Evolutionary conservation across 2,797 vertebrate genomes (phyloP).

Genomic region (Neostethus bicornis): DNA sequence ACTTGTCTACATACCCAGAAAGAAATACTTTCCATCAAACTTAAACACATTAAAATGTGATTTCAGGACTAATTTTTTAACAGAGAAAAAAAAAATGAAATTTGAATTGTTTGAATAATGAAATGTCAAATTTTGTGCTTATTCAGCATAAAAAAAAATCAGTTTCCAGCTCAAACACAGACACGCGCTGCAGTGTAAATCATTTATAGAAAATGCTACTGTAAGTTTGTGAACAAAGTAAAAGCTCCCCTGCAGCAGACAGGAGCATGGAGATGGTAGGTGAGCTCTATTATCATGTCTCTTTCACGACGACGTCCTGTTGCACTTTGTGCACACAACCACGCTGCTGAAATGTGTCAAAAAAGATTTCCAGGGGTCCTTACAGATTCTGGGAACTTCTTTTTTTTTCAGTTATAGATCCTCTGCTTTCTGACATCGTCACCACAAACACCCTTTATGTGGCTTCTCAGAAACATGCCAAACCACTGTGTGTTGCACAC

Average conservation of each 20-base stretch:
- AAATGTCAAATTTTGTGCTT: neutral
- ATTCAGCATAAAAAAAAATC: neutral
- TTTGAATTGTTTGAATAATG: neutral
- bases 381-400: conserved; percentile 38
- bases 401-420: conserved; percentile 63
- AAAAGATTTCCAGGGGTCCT: conserved; percentile 46
- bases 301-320: conserved; percentile 70
- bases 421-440: conserved; percentile 33
- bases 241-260: conserved; percentile 48
- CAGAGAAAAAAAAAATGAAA: neutral
- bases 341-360: conserved; percentile 45
- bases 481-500: conserved; percentile 38
- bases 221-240: conserved; percentile 57
- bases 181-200: conserved; percentile 41
- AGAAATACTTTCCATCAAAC: no score
- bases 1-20: no score
- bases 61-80: neutral
- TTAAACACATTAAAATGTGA: no score
- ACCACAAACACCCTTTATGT: conserved; percentile 56
- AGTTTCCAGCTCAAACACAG: conserved; percentile 15
- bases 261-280: conserved; percentile 42
- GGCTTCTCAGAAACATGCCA: conserved; percentile 58
- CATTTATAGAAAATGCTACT: conserved; percentile 54
- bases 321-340: conserved; percentile 71
- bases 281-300: conserved; percentile 69